Evolutionary conservation across 2,888 invertebrate species (phyloP).

Genomic region (Nemurella pictetii): DNA sequence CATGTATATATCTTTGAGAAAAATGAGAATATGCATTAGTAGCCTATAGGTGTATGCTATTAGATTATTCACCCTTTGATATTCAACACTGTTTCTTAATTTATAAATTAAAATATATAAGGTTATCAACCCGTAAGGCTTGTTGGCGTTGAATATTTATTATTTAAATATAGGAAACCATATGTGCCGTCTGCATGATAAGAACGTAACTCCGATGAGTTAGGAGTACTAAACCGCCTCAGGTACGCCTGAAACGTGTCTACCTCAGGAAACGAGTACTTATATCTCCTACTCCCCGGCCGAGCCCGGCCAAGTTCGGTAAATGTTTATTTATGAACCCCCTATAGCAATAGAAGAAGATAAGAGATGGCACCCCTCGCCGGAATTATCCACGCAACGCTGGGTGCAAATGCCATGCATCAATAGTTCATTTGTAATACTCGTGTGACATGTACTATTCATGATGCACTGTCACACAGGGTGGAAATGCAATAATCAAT

Average conservation of each 20-base stretch:
- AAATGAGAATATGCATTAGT: not conserved
- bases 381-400: not conserved
- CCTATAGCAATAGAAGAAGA: constrained; percentile 5
- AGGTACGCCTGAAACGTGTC: constrained; percentile 5
- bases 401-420: constrained; percentile 14
- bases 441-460: not conserved
- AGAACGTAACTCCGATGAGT: constrained; percentile 3
- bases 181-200: not conserved
- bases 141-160: not conserved
- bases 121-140: constrained; percentile 20
- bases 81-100: constrained; percentile 14
- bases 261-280: not conserved
- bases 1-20: not conserved
- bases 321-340: constrained; percentile 27
- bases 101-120: constrained; percentile 26
- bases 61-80: constrained; percentile 26
- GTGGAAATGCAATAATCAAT: not conserved
- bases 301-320: not conserved
- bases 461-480: not conserved
- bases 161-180: not conserved
- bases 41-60: not conserved
- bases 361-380: constrained; percentile 3
- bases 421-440: not conserved
- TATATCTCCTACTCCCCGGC: not conserved
- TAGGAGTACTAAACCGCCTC: not conserved